These are phyloP conservation scores for Pandemis corylana DNA, from an alignment of 2,888 invertebrate genomes.

Conservation along the genomic window DNA sequence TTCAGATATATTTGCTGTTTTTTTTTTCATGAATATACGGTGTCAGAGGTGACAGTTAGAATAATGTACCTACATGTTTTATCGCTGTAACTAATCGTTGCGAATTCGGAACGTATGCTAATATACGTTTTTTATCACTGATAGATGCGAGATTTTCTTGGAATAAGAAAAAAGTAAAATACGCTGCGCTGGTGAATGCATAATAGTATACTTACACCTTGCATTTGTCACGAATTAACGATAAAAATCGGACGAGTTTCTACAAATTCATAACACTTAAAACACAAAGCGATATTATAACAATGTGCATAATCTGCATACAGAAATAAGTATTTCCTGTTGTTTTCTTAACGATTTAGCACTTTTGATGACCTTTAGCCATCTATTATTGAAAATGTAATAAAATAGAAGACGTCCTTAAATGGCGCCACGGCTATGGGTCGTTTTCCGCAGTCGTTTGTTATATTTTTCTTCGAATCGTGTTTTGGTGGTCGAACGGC, in stretches of 20 bases:
- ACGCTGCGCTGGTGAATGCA: background rate
- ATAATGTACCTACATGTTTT: background rate
- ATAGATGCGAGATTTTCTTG: background rate
- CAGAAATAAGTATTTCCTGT: conserved; percentile 17
- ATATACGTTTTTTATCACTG: background rate
- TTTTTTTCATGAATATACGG: too few species aligned
- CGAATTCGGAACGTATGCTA: background rate
- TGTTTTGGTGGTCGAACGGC: conserved; percentile 65
- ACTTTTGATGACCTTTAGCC: conserved; percentile 29
- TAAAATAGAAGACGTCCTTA: conserved; percentile 34
- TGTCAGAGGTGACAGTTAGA: too few species aligned
- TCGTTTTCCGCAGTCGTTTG: conserved; percentile 33
- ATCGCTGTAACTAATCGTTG: background rate
- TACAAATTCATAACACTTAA: background rate
- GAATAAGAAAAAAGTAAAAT: background rate
- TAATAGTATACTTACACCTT: too few species aligned
- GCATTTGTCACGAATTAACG: background rate
- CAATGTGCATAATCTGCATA: conserved; percentile 8
- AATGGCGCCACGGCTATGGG: conserved; percentile 27
- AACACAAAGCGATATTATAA: conserved; percentile 7
- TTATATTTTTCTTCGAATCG: conserved; percentile 64
- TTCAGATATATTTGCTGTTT: too few species aligned
- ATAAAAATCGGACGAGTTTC: background rate
- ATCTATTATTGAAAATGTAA: conserved; percentile 15
- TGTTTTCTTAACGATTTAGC: conserved; percentile 16